phyloP scores from a whole-genome alignment of 1,140 invertebrate species.

The Pantala flavescens region DNA sequence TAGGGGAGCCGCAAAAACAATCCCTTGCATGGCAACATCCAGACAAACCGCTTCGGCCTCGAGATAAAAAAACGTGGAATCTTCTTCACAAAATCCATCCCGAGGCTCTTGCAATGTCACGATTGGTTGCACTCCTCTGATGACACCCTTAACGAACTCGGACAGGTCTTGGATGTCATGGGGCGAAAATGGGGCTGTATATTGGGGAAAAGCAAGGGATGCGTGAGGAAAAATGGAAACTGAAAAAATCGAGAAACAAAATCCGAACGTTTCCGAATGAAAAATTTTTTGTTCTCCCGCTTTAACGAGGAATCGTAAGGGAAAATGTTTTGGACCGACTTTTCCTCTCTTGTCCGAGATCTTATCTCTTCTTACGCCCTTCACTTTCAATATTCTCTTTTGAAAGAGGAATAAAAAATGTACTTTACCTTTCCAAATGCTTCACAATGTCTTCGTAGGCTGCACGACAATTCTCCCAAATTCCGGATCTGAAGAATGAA shows the following conservation, averaged over 20 bases:
- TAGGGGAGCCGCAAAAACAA: not conserved
- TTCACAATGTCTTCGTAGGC: slow-evolving; percentile 89
- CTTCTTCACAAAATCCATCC: not conserved
- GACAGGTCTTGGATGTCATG: not conserved
- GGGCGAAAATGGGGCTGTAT: slow-evolving; percentile 1
- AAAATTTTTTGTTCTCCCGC: too few relatives aligned
- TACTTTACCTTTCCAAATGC: slow-evolving; percentile 74
- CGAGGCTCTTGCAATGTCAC: not conserved
- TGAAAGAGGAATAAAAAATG: not conserved
- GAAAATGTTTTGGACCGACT: too few relatives aligned
- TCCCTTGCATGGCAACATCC: slow-evolving; percentile 5
- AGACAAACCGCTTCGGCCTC: slow-evolving; percentile 19
- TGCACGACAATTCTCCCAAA: slow-evolving; percentile 87
- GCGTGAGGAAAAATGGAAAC: too few relatives aligned
- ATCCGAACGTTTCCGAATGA: too few relatives aligned
- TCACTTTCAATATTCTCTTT: too few relatives aligned
- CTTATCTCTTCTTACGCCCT: too few relatives aligned
- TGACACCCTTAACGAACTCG: slow-evolving; percentile 3
- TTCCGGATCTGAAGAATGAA: slow-evolving; percentile 59
- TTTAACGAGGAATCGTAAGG: too few relatives aligned
- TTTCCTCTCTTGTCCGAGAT: too few relatives aligned
- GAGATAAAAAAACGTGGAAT: not conserved
- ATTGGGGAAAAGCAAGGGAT: not conserved
- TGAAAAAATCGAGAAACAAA: too few relatives aligned
- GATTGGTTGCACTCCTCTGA: slow-evolving; percentile 3